Conservation (phyloP, 2,797 vertebrate genomes). For the Corythornis leucogaster region DNA sequence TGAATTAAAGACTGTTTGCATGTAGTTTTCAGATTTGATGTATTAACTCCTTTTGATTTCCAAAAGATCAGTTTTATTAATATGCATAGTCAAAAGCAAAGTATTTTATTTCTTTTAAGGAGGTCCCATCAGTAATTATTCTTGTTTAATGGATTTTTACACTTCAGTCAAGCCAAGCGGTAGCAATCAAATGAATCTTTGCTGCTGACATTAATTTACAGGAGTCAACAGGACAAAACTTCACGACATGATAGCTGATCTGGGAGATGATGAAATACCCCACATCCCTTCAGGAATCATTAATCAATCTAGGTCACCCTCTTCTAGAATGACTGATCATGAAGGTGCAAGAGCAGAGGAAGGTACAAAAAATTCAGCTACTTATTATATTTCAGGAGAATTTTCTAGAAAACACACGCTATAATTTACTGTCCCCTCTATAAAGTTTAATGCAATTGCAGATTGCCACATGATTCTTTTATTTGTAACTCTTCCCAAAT, state of each 20-base stretch:
- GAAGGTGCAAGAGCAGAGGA: constrained; percentile 85
- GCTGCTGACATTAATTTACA: constrained; percentile 83
- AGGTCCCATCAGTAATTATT: constrained; percentile 53
- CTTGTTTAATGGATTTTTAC: constrained; percentile 67
- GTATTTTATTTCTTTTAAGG: constrained; percentile 29
- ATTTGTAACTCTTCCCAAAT: neutral
- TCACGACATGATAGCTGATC: constrained; percentile 84
- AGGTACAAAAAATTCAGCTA: constrained; percentile 81
- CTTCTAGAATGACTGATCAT: constrained; percentile 85
- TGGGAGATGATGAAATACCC: constrained; percentile 83
- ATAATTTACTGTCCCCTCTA: constrained; percentile 22
- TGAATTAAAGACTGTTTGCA: constrained; percentile 13
- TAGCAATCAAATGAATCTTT: constrained; percentile 80
- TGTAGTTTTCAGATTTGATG: constrained; percentile 35
- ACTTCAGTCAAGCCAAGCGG: constrained; percentile 66
- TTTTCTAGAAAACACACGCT: constrained; percentile 50
- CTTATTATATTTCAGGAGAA: constrained; percentile 70
- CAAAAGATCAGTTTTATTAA: neutral
- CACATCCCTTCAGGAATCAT: constrained; percentile 83
- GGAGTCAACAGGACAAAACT: constrained; percentile 85
- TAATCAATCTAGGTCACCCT: constrained; percentile 83
- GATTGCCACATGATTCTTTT: constrained; percentile 16
- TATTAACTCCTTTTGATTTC: constrained; percentile 33
- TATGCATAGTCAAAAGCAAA: neutral
- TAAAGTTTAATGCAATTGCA: constrained; percentile 10